Conservation (phyloP, 2,797 vertebrate genomes). For the Jordanella pulchra region DNA sequence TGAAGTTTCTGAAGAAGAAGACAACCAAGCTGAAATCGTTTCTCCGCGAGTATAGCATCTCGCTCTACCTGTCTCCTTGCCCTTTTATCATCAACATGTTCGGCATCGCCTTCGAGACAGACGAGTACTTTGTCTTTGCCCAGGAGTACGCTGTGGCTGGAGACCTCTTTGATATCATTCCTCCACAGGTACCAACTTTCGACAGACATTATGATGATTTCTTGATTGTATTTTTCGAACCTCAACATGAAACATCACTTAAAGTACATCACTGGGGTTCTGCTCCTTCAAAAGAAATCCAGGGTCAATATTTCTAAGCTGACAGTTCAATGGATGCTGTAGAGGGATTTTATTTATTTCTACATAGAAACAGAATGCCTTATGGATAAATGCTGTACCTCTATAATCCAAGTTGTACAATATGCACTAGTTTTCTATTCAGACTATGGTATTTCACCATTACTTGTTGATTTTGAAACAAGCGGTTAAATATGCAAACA, state of each 20-base stretch:
- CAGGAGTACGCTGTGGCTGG: conserved; percentile 87
- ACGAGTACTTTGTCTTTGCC: conserved; percentile 86
- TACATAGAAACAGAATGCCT: neutral
- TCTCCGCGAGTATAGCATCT: conserved; percentile 86
- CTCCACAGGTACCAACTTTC: conserved; percentile 80
- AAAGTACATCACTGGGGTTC: neutral
- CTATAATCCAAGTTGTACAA: neutral
- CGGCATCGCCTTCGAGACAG: conserved; percentile 85
- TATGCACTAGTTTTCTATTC: neutral
- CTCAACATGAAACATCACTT: neutral
- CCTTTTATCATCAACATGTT: conserved; percentile 89
- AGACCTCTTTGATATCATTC: conserved; percentile 88
- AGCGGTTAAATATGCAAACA: neutral
- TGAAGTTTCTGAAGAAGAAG: conserved; percentile 88
- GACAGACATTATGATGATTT: neutral
- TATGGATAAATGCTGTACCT: neutral
- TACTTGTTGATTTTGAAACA: neutral
- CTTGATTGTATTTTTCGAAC: neutral
- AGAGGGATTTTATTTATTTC: neutral
- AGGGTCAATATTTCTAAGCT: neutral
- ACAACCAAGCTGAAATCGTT: conserved; percentile 87
- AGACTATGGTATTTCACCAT: neutral
- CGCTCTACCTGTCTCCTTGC: conserved; percentile 84
- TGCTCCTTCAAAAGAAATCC: neutral
- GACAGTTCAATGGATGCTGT: neutral